These are phyloP conservation scores for Actinia equina DNA, from an alignment of 64 coral and sea anemone species.

Conservation along the genomic window DNA sequence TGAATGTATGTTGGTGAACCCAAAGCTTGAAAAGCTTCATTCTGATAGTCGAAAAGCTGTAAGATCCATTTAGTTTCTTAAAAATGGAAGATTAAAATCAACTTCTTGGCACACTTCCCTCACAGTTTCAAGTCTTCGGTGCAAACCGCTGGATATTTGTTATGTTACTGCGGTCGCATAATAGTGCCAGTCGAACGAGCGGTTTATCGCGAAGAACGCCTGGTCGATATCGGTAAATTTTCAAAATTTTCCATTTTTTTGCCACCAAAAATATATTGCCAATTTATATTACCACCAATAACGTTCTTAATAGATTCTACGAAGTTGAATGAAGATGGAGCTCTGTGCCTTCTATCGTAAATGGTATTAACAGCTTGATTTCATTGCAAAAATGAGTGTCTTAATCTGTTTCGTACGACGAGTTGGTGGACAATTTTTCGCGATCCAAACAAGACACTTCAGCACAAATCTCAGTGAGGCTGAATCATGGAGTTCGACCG, in stretches of 20 bases:
- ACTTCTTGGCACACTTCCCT: neutral
- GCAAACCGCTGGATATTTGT: neutral
- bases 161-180: neutral
- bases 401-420: neutral
- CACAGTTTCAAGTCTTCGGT: neutral
- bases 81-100: neutral
- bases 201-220: neutral
- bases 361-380: neutral
- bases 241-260: neutral
- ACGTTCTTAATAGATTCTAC: neutral
- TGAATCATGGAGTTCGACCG: neutral
- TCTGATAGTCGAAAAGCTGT: neutral
- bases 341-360: neutral
- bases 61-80: neutral
- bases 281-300: no score
- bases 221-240: neutral
- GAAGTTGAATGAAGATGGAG: neutral
- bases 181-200: neutral
- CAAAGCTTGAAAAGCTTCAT: conserved; percentile 97
- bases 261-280: neutral
- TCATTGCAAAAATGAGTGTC: neutral
- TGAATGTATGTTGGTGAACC: conserved; percentile 95
- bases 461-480: neutral
- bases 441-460: neutral
- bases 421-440: neutral